phyloP scores from a whole-genome alignment of 2,113 vertebrate genomes.

The Psittacula cyanocephala region DNA sequence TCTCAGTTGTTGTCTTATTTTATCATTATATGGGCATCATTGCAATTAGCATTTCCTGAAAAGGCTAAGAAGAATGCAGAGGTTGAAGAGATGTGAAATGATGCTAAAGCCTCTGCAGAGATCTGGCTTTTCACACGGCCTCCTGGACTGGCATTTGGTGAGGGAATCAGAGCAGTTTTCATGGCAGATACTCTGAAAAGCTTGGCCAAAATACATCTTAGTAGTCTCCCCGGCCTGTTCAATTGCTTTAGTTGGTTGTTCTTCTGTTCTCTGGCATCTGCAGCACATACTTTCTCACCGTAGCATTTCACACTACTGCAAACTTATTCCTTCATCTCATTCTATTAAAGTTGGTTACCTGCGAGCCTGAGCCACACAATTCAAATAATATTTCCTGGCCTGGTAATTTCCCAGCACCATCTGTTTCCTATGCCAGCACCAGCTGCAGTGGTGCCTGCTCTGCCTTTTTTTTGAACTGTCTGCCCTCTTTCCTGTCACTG shows the following conservation, averaged over 20 bases:
- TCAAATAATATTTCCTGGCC: background rate
- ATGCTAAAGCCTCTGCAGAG: background rate
- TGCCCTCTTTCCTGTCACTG: background rate
- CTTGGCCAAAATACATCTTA: background rate
- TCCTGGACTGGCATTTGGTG: background rate
- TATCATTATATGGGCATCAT: background rate
- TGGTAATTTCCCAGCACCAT: background rate
- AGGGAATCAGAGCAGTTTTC: background rate
- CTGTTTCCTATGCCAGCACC: background rate
- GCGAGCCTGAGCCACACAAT: background rate
- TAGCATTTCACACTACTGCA: background rate
- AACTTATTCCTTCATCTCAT: background rate
- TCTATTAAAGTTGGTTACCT: background rate
- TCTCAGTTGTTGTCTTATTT: background rate
- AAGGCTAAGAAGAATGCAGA: background rate
- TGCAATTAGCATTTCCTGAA: background rate
- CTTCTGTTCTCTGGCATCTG: background rate
- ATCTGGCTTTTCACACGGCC: background rate
- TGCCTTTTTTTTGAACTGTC: background rate
- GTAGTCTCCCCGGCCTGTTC: background rate
- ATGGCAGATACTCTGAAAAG: background rate
- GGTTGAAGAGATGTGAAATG: background rate
- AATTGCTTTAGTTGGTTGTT: background rate
- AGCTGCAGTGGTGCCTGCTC: fast-evolving
- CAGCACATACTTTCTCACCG: background rate